Base-by-base conservation (phyloP, 1,140 invertebrate genomes). In the Rhynchophorus ferrugineus region DNA sequence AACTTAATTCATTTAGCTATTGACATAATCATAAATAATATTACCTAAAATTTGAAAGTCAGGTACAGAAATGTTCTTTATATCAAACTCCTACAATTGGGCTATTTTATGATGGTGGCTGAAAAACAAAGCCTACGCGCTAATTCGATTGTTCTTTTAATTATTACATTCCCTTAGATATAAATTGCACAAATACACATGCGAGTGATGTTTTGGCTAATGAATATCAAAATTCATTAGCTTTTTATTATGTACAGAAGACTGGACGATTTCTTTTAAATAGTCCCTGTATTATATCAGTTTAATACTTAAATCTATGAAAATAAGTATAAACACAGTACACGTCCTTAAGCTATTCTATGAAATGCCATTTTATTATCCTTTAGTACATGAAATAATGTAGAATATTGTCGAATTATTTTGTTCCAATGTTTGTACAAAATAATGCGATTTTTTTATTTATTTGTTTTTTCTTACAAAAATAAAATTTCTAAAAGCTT, bases 1-100 rank as follows among this genome's bases (percentile, higher is more conserved):
- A 39, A 18, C 3, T 39, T 39, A 45, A 45, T 29, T 44, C 16
- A 21, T 20, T 21, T n/a, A 22, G 19, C n/a, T 18, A 45, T 18
- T 7, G 22, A 9, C 18, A 24, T 22, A 2, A 11, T 29, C 11
- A 29, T 29, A 29, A 29, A 29, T 29, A 29, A 38, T 38, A 38
- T 38, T 38, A 17, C 17, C 8, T 38, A 38, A 38, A 6, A 6
- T 5, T 29, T 6, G 11, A 29, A 6, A 5, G 11, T 29, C 24
- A 29, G 24, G 24, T 29, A 29, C 24, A 29, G 11, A 29, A 29
- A 29, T 6, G 5, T 5, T 11, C 11, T 29, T 29, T 29, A 29
- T 29, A 29, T 6, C 5, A 29, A 29, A 6, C 11, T 29, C 24
- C 5, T 11, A 11, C 24, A 11, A 6, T 29, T 29, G n/a, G n/a